Conservation (phyloP, 92 coral and sea anemone genomes). For the Meandrina meandrites region DNA sequence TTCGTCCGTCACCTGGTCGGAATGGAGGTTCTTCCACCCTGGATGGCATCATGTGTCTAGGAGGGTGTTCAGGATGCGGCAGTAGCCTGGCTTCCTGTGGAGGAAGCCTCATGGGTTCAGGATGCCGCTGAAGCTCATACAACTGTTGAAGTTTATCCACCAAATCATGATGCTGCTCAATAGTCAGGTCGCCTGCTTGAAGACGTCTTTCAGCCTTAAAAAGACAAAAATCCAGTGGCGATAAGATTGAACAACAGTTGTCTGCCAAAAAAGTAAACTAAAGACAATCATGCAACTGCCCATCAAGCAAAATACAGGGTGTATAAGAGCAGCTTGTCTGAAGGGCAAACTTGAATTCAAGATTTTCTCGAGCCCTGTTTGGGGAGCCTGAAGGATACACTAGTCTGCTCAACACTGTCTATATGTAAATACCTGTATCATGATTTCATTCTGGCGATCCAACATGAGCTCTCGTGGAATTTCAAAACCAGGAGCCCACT, state of each 20-base stretch:
- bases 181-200: conserved; percentile 75
- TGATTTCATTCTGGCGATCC: conserved; percentile 81
- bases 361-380: too few species aligned
- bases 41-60: conserved; percentile 15
- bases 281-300: too few species aligned
- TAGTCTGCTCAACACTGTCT: background rate
- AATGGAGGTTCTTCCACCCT: conserved; percentile 6
- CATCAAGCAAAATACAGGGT: too few species aligned
- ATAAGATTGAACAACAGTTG: background rate
- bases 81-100: conserved; percentile 15
- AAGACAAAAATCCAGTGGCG: background rate
- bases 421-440: conserved; percentile 70
- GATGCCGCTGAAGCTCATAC: conserved; percentile 88
- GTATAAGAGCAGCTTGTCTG: too few species aligned
- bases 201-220: conserved; percentile 83
- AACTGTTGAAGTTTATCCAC: conserved; percentile 89
- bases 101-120: conserved; percentile 56
- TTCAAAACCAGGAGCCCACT: conserved; percentile 66
- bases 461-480: conserved; percentile 92
- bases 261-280: too few species aligned
- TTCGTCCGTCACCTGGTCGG: conserved; percentile 5
- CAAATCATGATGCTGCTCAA: conserved; percentile 88
- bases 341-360: too few species aligned
- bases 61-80: conserved; percentile 12
- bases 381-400: background rate